Conservation (phyloP, 2,797 vertebrate genomes). For the Scomberomorus guttatus region DNA sequence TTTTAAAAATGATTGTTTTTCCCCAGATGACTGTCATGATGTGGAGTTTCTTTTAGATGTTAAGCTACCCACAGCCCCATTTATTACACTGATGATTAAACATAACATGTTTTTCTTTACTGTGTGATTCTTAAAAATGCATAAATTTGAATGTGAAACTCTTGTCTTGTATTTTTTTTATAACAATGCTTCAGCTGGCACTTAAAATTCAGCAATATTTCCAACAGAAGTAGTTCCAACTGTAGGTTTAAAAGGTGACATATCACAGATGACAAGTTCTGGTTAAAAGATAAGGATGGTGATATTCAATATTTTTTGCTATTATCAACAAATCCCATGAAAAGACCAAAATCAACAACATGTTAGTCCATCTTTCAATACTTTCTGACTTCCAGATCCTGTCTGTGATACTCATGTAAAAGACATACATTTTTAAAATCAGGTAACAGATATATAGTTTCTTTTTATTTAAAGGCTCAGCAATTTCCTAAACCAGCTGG, state of each 20-base stretch:
- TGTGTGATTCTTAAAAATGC: conserved; percentile 59
- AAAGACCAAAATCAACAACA: no score
- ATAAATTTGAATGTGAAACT: conserved; percentile 63
- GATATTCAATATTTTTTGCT: not conserved
- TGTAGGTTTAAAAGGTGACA: not conserved
- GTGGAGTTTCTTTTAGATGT: conserved; percentile 24
- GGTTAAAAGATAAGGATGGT: not conserved
- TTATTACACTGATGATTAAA: conserved; percentile 48
- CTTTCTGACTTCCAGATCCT: no score
- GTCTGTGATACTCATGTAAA: no score
- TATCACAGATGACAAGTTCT: not conserved
- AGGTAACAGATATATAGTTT: no score
- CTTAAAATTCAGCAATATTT: not conserved
- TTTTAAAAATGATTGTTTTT: conserved; percentile 9
- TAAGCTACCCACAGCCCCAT: conserved; percentile 40
- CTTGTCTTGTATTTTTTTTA: conserved; percentile 4
- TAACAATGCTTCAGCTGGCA: not conserved
- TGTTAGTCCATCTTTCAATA: no score
- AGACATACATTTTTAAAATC: no score
- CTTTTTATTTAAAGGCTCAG: no score
- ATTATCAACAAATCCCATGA: not conserved
- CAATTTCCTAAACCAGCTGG: no score
- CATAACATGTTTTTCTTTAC: conserved; percentile 49
- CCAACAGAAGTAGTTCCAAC: not conserved
- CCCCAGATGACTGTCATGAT: conserved; percentile 9